Conservation (phyloP, 2,888 invertebrate species). For the Dexiosoma caninum region DNA sequence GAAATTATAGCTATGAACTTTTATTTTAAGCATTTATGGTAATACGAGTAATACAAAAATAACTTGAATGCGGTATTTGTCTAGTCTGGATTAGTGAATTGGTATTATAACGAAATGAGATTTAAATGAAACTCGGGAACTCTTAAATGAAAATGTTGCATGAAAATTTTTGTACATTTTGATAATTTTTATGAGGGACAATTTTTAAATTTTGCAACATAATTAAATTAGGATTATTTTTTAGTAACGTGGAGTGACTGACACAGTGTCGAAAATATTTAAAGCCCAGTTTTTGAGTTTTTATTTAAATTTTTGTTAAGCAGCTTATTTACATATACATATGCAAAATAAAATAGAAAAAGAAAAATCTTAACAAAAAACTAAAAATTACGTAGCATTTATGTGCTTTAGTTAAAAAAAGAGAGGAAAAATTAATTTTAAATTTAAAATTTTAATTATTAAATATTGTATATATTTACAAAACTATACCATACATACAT, state of each 20-base stretch:
- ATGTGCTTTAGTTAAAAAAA: conserved; percentile 54
- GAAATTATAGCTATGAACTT: conserved; percentile 10
- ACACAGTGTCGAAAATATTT: conserved; percentile 56
- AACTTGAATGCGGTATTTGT: background rate
- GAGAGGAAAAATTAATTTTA: background rate
- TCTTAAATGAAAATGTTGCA: conserved; percentile 15
- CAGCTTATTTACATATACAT: conserved; percentile 56
- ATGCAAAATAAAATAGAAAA: conserved; percentile 17
- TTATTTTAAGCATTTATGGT: background rate
- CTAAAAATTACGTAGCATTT: conserved; percentile 30
- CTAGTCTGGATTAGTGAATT: conserved; percentile 9
- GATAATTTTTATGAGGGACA: conserved; percentile 30
- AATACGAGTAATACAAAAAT: background rate
- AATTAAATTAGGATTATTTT: conserved; percentile 15
- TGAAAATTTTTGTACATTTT: conserved; percentile 10
- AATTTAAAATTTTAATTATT: background rate
- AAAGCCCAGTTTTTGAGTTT: conserved; percentile 47
- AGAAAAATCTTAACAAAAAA: conserved; percentile 9
- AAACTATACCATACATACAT: background rate
- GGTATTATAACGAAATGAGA: background rate
- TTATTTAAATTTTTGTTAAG: conserved; percentile 29
- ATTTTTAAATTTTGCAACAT: conserved; percentile 35
- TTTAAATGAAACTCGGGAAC: background rate
- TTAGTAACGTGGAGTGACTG: conserved; percentile 29
- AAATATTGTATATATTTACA: background rate